Conservation (phyloP, 2,113 vertebrate species). For the Ammospiza nelsoni region DNA sequence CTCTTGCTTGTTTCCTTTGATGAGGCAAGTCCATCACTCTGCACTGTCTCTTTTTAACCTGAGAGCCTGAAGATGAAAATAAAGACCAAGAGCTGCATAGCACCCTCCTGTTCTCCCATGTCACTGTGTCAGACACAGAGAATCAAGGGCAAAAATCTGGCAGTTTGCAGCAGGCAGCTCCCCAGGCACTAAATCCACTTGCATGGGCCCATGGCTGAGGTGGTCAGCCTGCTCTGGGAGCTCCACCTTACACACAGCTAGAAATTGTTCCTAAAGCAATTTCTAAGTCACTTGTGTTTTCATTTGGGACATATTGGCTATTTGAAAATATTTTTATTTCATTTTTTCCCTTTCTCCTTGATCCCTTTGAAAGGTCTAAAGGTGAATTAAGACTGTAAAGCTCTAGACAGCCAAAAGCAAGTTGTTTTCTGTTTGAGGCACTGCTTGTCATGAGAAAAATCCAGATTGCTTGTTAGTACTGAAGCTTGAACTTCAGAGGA, state of each 20-base stretch:
- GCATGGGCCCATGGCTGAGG: neutral
- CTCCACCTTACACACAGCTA: neutral
- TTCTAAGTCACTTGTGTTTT: neutral
- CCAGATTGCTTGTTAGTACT: neutral
- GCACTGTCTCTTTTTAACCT: neutral
- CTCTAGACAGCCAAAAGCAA: neutral
- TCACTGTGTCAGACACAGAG: neutral
- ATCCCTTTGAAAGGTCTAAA: neutral
- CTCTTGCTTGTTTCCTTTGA: neutral
- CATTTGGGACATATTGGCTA: neutral
- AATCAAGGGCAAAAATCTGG: fast-evolving
- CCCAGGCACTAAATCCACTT: too few relatives aligned
- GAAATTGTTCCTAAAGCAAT: neutral
- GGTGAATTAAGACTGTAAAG: neutral
- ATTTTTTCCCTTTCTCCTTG: neutral
- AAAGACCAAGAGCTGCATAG: neutral
- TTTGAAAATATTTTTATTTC: neutral
- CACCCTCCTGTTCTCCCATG: neutral
- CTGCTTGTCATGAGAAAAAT: neutral
- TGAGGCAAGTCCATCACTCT: fast-evolving
- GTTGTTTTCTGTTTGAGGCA: neutral
- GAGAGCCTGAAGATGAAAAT: neutral
- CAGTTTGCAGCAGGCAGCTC: neutral
- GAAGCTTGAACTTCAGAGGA: conserved; percentile 16
- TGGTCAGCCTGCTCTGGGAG: neutral